These are phyloP conservation scores for Neolamprologus kungweensis DNA, from an alignment of 2,113 vertebrate genomes.

Conservation along the genomic window DNA sequence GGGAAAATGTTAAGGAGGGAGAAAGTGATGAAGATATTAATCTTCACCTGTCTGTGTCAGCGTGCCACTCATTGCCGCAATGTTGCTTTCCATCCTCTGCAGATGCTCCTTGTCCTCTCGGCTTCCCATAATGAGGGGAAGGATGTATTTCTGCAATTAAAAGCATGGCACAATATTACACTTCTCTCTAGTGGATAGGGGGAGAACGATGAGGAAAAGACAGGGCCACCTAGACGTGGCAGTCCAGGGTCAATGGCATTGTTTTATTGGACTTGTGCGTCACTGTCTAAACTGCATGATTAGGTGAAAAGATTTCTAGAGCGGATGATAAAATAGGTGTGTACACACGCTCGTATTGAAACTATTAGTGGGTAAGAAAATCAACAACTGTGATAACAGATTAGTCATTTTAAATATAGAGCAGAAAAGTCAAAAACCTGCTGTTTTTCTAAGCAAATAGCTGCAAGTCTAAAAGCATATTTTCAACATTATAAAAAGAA, in stretches of 20 bases:
- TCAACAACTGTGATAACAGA: background rate
- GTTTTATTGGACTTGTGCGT: conserved; percentile 29
- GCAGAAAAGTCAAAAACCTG: background rate
- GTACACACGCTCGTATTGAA: background rate
- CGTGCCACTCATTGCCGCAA: conserved; percentile 97
- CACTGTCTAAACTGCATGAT: conserved; percentile 25
- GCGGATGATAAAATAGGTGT: background rate
- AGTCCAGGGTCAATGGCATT: conserved; percentile 25
- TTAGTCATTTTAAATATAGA: background rate
- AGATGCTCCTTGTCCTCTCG: conserved; percentile 98
- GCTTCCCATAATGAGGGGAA: conserved; percentile 92
- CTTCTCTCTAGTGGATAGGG: conserved; percentile 49
- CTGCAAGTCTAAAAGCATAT: background rate
- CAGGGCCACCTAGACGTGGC: background rate
- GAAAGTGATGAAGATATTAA: conserved; percentile 97
- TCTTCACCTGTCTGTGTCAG: conserved; percentile 99
- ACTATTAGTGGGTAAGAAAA: background rate
- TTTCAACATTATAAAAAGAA: background rate
- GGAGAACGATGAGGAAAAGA: conserved; percentile 37
- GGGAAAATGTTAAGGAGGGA: conserved; percentile 84
- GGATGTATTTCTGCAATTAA: conserved; percentile 92
- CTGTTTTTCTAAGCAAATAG: background rate
- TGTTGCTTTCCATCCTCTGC: conserved; percentile 91
- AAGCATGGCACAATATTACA: conserved; percentile 73
- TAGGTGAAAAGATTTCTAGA: background rate